Base-by-base conservation (phyloP, 2,888 invertebrate genomes). In the Smittia aterrima region DNA sequence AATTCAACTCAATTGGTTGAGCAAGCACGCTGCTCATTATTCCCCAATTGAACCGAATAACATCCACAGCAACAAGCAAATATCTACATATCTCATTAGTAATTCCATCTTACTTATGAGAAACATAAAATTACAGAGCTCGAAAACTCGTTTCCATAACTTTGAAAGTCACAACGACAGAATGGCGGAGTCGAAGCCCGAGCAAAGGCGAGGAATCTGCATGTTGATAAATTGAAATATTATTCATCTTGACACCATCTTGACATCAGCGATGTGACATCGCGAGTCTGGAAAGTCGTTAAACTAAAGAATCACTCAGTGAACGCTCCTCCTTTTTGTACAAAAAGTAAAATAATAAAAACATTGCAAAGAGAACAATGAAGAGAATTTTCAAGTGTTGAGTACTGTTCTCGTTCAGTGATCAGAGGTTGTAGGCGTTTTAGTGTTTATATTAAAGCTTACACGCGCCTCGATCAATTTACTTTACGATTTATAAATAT, bases 151-250 rank as follows among this genome's bases (percentile, higher is more conserved):
- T 47, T 58, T 58, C 58, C 18, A 47, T 47, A 47, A 47, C 13
- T 18, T 58, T 58, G 47, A 47, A 47, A 6, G 47, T 2, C n/a
- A n/a, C 13, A n/a, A 47, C 47, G 16, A 16, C 47, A 47, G 47
- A 47, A 47, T 47, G 58, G 18, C 22, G 58, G 58, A 58, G 20
- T 22, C 58, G 58, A 16, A 47, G 38, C 11, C 6, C 47, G 3
- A 47, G 16, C 6, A n/a, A 47, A 47, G 47, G 47, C 13, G 47
- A 18, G 22, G 22, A 22, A 58, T 58, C 22, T 58, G 22, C 58
- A 58, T 58, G 58, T 58, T 58, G 18, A 58, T 58, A 18, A 58
- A 20, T 58, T 58, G 58, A n/a, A 58, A 58, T 13, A 58, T 58
- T 9, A 18, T 58, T 58, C 58, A 16, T 47, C 47, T 47, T 47